Percentiles rank a stretch among this genome's conserved stretches.
Evolutionary conservation across 2,797 vertebrate genomes (phyloP).

Genomic region (Mallotus villosus): DNA sequence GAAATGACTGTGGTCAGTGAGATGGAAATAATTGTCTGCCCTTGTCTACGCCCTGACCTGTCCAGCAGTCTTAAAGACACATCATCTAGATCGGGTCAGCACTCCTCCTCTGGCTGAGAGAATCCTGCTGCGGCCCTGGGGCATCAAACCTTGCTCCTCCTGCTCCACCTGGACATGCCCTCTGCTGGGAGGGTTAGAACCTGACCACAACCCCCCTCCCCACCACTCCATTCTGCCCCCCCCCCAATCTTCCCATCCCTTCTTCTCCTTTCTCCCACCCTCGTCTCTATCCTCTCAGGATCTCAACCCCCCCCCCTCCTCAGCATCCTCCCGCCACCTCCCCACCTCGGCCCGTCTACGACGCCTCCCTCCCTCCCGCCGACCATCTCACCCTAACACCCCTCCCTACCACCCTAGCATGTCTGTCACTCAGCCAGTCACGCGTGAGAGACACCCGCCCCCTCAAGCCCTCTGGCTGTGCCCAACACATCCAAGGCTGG

Average conservation of each 20-base stretch:
- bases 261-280: slow-evolving; percentile 39
- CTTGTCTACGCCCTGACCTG: neutral
- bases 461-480: too few species aligned
- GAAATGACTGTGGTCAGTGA: neutral
- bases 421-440: neutral
- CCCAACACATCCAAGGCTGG: neutral
- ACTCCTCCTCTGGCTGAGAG: neutral
- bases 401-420: neutral
- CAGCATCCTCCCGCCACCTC: neutral
- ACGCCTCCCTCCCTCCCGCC: neutral
- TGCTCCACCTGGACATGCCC: neutral
- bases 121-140: neutral
- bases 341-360: neutral
- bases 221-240: too few species aligned
- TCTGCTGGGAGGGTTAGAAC: neutral
- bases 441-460: neutral
- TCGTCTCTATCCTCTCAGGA: slow-evolving; percentile 1
- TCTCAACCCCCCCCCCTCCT: neutral
- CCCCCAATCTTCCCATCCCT: neutral
- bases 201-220: neutral
- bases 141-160: slow-evolving; percentile 12
- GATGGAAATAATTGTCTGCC: slow-evolving; percentile 1
- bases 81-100: slow-evolving; percentile 6
- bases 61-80: neutral
- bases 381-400: neutral